phyloP scores from a whole-genome alignment of 2,113 vertebrate species.

The Brevimyrus niger region DNA sequence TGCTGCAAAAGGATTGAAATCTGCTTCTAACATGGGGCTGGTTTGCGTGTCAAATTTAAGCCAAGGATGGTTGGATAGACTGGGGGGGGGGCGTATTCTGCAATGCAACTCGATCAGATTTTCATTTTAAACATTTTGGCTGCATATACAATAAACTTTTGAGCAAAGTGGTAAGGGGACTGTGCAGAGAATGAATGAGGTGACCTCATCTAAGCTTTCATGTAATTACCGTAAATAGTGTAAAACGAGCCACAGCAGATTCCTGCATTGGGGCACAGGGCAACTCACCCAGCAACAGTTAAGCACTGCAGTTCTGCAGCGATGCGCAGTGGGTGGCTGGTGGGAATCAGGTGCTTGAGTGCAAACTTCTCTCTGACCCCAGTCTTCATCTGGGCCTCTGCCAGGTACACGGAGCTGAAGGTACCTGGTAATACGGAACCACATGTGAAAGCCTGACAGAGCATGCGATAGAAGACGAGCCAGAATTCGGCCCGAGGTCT shows the following conservation, averaged over 20 bases:
- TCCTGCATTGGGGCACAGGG: neutral
- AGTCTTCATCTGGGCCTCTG: conserved; percentile 70
- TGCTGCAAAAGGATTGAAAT: neutral
- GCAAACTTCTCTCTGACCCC: conserved; percentile 81
- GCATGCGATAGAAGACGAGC: neutral
- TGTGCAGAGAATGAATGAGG: neutral
- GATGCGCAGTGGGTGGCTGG: conserved; percentile 88
- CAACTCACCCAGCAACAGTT: conserved; percentile 78
- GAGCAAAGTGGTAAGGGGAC: neutral
- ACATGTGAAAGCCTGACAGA: neutral
- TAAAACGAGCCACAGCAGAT: neutral
- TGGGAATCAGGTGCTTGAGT: conserved; percentile 92
- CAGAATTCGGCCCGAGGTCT: neutral
- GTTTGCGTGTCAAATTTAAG: neutral
- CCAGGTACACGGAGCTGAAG: conserved; percentile 95
- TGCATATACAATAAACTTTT: neutral
- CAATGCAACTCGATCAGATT: neutral
- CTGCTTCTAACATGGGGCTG: neutral
- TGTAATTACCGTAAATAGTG: neutral
- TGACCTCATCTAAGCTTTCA: neutral
- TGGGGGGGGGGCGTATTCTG: neutral
- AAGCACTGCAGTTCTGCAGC: conserved; percentile 97
- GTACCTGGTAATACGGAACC: conserved; percentile 66
- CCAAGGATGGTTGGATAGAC: neutral
- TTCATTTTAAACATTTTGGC: neutral